phyloP scores from a whole-genome alignment of 2,888 invertebrate species.

The Cheiracanthium punctorium region DNA sequence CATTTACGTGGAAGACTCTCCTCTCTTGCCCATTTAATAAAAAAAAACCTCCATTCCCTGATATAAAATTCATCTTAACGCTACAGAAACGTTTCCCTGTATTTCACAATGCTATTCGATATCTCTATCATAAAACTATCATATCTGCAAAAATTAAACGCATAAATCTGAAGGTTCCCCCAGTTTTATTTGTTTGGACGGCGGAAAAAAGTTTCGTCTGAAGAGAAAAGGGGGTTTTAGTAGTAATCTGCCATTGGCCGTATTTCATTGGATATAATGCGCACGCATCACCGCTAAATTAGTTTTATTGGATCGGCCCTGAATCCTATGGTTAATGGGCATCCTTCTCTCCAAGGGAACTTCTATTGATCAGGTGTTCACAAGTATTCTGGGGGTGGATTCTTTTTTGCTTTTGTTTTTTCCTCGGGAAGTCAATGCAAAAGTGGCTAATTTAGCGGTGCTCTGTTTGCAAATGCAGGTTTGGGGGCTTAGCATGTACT shows the following conservation, averaged over 20 bases:
- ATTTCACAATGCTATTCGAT: slow-evolving; percentile 10
- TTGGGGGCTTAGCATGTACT: not conserved
- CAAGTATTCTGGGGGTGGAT: not conserved
- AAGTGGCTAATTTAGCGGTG: not conserved
- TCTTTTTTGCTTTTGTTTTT: too few relatives aligned
- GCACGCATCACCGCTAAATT: slow-evolving; percentile 67
- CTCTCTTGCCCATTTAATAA: not conserved
- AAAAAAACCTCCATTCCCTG: not conserved
- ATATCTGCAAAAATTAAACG: slow-evolving; percentile 69
- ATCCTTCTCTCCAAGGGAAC: slow-evolving; percentile 7
- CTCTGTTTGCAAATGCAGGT: not conserved
- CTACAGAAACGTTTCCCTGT: not conserved
- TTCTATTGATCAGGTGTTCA: slow-evolving; percentile 7
- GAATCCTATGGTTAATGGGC: slow-evolving; percentile 67
- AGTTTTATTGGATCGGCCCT: slow-evolving; percentile 63
- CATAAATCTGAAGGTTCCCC: slow-evolving; percentile 51
- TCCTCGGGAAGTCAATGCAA: not conserved
- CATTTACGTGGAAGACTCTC: not conserved
- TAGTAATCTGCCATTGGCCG: slow-evolving; percentile 51
- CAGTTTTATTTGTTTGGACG: slow-evolving; percentile 36
- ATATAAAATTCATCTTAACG: slow-evolving; percentile 14
- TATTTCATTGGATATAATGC: slow-evolving; percentile 65
- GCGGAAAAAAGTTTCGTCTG: slow-evolving; percentile 30
- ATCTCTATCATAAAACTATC: slow-evolving; percentile 67
- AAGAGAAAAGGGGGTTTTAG: slow-evolving; percentile 45